These are phyloP conservation scores for Callospermophilus lateralis DNA, from an alignment of 2,113 vertebrate species.

Conservation along the genomic window DNA sequence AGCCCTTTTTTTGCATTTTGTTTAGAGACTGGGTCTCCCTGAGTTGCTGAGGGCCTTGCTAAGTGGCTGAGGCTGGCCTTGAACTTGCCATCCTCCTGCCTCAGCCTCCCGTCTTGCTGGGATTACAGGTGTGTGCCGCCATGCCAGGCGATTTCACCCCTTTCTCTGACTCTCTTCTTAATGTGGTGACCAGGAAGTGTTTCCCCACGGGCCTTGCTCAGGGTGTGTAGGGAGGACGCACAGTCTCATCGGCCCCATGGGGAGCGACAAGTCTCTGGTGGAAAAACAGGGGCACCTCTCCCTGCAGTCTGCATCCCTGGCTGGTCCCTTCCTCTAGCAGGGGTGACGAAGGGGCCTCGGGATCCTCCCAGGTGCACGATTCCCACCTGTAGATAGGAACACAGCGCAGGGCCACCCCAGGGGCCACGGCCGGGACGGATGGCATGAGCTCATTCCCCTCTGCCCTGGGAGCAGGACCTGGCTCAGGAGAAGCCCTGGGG, in stretches of 20 bases:
- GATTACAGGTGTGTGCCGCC: no score
- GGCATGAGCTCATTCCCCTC: neutral
- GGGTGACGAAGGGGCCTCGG: no score
- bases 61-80: no score
- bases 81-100: no score
- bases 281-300: neutral
- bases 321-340: neutral
- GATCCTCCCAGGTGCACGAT: neutral
- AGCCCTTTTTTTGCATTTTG: no score
- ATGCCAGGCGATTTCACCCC: neutral
- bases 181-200: neutral
- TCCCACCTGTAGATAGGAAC: neutral
- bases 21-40: no score
- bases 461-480: neutral
- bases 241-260: no score
- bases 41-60: no score
- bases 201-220: fast-evolving
- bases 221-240: neutral
- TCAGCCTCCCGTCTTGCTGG: no score
- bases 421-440: neutral
- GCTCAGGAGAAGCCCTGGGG: fast-evolving
- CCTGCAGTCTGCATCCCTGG: fast-evolving
- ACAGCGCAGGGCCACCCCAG: fast-evolving
- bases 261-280: no score
- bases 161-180: neutral